Conservation (phyloP, 2,797 vertebrate species). For the Varecia variegata region DNA sequence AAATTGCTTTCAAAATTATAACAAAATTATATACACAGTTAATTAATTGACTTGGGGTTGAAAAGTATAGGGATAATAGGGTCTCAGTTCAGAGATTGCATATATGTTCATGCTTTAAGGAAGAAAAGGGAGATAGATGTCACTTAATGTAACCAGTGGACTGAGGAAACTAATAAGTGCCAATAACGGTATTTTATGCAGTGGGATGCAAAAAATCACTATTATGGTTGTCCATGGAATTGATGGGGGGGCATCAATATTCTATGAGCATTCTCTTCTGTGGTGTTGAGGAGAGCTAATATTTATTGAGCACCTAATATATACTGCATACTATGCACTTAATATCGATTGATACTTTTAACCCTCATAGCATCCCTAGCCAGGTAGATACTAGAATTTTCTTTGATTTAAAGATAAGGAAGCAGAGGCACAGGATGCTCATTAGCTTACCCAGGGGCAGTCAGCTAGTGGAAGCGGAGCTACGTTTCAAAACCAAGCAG, state of each 20-base stretch:
- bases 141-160: no score
- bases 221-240: no score
- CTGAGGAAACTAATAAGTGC: no score
- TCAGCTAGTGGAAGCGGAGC: background rate
- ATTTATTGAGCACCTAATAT: background rate
- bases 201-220: background rate
- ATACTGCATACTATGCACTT: background rate
- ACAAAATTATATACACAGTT: background rate
- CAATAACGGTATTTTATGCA: background rate
- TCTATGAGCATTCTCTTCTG: background rate
- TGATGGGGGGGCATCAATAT: rapidly evolving
- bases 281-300: background rate
- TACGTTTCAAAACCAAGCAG: background rate
- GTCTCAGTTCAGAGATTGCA: background rate
- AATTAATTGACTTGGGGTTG: background rate
- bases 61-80: background rate
- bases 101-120: no score
- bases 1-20: background rate
- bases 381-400: background rate
- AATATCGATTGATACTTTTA: background rate
- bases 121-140: background rate
- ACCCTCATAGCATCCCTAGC: background rate
- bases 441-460: background rate
- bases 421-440: background rate
- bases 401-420: background rate